Percentiles rank a stretch among this genome's conserved stretches.
These are phyloP conservation scores for Polyommatus iphigenia DNA, from an alignment of 2,888 invertebrate species.

Conservation along the genomic window DNA sequence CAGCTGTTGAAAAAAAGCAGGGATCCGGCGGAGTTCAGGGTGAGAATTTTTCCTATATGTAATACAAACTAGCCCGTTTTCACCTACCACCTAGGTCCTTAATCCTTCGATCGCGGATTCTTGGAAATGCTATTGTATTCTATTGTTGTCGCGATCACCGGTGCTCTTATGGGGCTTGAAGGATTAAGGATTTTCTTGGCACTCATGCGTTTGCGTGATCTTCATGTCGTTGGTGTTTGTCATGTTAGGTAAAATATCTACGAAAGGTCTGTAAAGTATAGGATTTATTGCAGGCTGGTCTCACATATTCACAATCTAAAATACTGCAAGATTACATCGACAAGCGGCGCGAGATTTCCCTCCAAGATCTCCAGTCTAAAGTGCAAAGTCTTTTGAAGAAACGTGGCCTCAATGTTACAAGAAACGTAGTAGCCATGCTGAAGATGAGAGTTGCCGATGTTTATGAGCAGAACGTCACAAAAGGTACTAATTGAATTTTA, in stretches of 20 bases:
- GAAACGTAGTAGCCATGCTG: conserved; percentile 60
- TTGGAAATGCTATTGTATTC: too few relatives aligned
- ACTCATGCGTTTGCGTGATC: too few relatives aligned
- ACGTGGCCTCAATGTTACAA: conserved; percentile 44
- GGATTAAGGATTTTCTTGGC: too few relatives aligned
- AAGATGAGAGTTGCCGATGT: conserved; percentile 60
- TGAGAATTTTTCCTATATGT: conserved; percentile 45
- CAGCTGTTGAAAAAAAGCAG: conserved; percentile 63
- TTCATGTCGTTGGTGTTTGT: too few relatives aligned
- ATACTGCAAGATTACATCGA: conserved; percentile 62
- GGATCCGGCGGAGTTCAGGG: conserved; percentile 73
- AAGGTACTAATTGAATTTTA: conserved; percentile 49
- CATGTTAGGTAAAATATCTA: too few relatives aligned
- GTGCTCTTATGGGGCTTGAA: too few relatives aligned
- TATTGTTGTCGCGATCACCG: too few relatives aligned
- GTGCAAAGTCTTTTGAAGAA: conserved; percentile 53
- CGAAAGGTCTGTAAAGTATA: neutral
- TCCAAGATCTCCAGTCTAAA: conserved; percentile 54
- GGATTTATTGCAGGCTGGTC: conserved; percentile 57
- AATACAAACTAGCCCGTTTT: neutral
- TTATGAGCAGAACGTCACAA: conserved; percentile 45
- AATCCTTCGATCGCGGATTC: too few relatives aligned
- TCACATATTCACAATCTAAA: conserved; percentile 65
- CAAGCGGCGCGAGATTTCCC: conserved; percentile 53
- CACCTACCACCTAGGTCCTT: neutral